Base-by-base conservation (phyloP, 1,140 invertebrate genomes). In the Calephelis nemesis region DNA sequence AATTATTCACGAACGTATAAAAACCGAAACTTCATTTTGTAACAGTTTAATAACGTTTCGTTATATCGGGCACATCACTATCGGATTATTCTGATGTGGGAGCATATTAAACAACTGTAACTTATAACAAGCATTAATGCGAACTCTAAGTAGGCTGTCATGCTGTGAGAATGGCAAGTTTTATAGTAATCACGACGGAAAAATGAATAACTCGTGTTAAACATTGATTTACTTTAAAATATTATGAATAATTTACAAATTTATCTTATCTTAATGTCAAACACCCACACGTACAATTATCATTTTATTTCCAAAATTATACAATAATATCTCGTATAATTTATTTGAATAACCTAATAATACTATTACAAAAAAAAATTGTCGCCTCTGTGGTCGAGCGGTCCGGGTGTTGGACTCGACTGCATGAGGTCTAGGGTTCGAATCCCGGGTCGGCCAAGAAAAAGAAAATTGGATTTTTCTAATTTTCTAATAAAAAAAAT, bases 91-190 rank as follows among this genome's bases (percentile, higher is more conserved):
- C 8, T 45, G 11, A 58, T 58, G 52, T 58, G 19, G 83, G 82
- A 87, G 81, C 81, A 81, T 85, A 86, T 84, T 81, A 82, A 86
- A 82, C 76, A 75, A 73, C 76, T 79, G 79, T 86, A 82, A 87
- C 80, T 87, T 87, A 86, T 79, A 81, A 82, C 77, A 77, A 74
- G 71, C 65, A 65, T 74, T 75, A 78, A 85, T 81, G 85, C 75
- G 79, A 74, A 68, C 80, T 75, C 79, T 89, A 87, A 87, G 85
- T 87, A 82, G 83, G 69, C 82, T 87, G 85, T 83, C 83, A 78
- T 87, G 85, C 87, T 83, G 78, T 79, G 69, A 58, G 30, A 39
- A 58, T 58, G 54, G 54, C 52, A 54, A 54, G 19, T 54, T 54
- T 54, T 54, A 54, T 54, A 54, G 15, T 54, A 54, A 54, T 30